Percentiles rank a stretch among this genome's conserved stretches.
phyloP scores from a whole-genome alignment of 2,113 vertebrate genomes.

The Limnothrissa miodon region DNA sequence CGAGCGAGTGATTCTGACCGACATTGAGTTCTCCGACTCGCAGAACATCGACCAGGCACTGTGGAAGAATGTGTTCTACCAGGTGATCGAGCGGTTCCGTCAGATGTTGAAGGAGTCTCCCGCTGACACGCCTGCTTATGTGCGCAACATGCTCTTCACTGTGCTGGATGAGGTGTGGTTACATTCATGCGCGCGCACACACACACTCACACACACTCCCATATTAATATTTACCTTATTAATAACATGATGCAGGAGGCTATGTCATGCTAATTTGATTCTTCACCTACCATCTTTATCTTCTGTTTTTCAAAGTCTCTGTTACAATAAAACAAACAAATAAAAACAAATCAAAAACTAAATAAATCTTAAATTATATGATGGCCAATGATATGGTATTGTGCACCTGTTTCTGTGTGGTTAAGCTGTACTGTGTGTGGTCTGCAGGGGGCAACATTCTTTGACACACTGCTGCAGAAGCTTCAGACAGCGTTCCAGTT shows the following conservation, averaged over 20 bases:
- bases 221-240: too few relatives aligned
- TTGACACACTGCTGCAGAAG: constrained; percentile 90
- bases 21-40: constrained; percentile 91
- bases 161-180: constrained; percentile 88
- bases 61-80: constrained; percentile 97
- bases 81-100: constrained; percentile 96
- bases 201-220: constrained; percentile 60
- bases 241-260: too few relatives aligned
- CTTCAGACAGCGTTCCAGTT: constrained; percentile 93
- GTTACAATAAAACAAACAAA: too few relatives aligned
- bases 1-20: constrained; percentile 86
- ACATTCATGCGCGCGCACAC: background rate
- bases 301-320: too few relatives aligned
- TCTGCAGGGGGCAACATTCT: constrained; percentile 85
- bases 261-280: too few relatives aligned
- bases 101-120: constrained; percentile 90
- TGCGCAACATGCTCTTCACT: constrained; percentile 84
- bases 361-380: too few relatives aligned
- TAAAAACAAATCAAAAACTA: too few relatives aligned
- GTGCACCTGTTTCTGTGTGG: background rate
- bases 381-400: too few relatives aligned
- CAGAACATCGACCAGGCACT: constrained; percentile 94
- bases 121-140: constrained; percentile 74
- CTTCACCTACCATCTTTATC: too few relatives aligned
- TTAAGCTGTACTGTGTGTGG: background rate